A percentile compares a stretch with the other conserved stretches of the same genome.
phyloP scores from a whole-genome alignment of 1,140 invertebrate species.

The Triops longicaudatus region DNA sequence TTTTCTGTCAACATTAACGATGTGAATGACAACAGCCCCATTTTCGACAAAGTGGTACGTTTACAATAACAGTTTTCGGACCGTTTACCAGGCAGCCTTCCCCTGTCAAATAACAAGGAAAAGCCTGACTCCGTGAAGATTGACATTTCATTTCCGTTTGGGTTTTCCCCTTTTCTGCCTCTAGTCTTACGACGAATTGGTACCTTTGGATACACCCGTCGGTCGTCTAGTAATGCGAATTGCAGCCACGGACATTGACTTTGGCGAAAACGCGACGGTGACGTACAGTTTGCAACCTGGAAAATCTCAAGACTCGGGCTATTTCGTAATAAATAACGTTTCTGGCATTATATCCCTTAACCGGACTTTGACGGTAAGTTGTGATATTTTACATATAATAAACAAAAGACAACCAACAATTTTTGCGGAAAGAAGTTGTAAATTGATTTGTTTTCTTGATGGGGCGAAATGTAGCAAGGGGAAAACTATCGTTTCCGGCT shows the following conservation, averaged over 20 bases:
- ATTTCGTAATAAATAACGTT: constrained; percentile 64
- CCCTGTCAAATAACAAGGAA: neutral
- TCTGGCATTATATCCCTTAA: constrained; percentile 70
- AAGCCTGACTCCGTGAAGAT: neutral
- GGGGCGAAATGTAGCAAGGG: constrained; percentile 44
- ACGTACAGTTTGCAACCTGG: constrained; percentile 38
- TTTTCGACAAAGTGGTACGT: constrained; percentile 71
- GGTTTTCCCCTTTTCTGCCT: constrained; percentile 30
- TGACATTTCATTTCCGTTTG: constrained; percentile 10
- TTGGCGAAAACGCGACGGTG: constrained; percentile 72
- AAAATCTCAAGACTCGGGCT: constrained; percentile 47
- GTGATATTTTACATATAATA: constrained; percentile 23
- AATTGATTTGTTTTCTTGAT: neutral
- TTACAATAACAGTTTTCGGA: constrained; percentile 29
- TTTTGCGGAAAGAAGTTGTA: neutral
- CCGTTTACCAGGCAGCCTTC: constrained; percentile 16
- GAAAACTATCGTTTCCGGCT: constrained; percentile 61
- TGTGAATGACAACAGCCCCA: constrained; percentile 76
- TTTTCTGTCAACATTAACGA: constrained; percentile 78
- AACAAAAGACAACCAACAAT: neutral
- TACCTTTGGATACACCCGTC: constrained; percentile 59
- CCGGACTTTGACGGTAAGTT: constrained; percentile 49
- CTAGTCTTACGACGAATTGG: constrained; percentile 61
- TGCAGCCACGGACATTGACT: constrained; percentile 78
- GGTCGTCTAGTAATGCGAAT: constrained; percentile 73